Percentiles rank a stretch among this genome's conserved stretches.
Evolutionary conservation across 2,797 vertebrate genomes (phyloP).

Genomic region (Aselliscus stoliczkanus): DNA sequence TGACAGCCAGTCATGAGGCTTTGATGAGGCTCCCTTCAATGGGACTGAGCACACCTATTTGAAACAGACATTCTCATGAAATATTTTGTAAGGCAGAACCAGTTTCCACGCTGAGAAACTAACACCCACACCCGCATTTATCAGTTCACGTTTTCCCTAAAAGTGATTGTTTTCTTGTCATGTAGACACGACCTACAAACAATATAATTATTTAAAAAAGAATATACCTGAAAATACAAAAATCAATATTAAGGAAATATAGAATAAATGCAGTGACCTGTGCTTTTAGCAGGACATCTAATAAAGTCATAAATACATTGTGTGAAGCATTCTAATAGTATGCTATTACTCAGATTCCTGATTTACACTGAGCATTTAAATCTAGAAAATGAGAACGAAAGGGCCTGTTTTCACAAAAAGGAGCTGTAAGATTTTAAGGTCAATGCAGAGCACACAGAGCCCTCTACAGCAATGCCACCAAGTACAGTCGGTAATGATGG

Average conservation of each 20-base stretch:
- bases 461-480: not conserved
- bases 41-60: constrained; percentile 53
- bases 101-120: constrained; percentile 49
- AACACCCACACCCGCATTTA: not conserved
- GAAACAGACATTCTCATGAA: constrained; percentile 65
- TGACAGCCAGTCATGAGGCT: constrained; percentile 52
- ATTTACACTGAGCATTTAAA: not conserved
- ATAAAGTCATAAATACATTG: not conserved
- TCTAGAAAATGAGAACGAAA: not conserved
- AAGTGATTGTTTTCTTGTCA: constrained; percentile 42
- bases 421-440: not conserved
- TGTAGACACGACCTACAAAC: constrained; percentile 64
- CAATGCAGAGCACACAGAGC: not conserved
- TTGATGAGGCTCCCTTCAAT: constrained; percentile 49
- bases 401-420: not conserved
- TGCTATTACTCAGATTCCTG: not conserved
- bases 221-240: constrained; percentile 47
- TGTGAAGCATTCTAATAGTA: not conserved
- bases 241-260: constrained; percentile 42
- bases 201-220: constrained; percentile 25
- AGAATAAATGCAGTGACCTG: constrained; percentile 1
- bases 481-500: not conserved
- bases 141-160: not conserved
- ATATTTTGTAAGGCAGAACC: constrained; percentile 51
- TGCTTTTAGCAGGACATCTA: constrained; percentile 4